A percentile compares a stretch with the other conserved stretches of the same genome.
Conservation (phyloP, 2,888 invertebrate species). For the Oxytorus armatus region DNA sequence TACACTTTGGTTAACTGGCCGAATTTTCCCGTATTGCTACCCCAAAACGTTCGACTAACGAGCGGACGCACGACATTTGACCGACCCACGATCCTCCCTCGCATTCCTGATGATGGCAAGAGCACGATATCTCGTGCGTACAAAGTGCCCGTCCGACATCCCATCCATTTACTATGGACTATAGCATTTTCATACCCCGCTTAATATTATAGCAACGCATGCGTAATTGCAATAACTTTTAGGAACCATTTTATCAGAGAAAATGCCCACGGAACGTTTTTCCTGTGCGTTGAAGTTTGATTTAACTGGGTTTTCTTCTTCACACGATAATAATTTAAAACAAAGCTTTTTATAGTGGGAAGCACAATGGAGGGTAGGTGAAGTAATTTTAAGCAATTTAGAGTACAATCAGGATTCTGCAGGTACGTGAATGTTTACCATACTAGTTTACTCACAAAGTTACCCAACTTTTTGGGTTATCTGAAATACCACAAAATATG, state of each 20-base stretch:
- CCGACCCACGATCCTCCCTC: conserved; percentile 62
- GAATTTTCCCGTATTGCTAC: conserved; percentile 76
- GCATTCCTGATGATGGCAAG: conserved; percentile 63
- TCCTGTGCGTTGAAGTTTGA: background rate
- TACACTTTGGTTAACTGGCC: conserved; percentile 79
- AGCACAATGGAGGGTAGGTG: too few relatives aligned
- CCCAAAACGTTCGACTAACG: conserved; percentile 78
- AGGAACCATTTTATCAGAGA: background rate
- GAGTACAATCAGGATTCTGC: too few relatives aligned
- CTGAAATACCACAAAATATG: too few relatives aligned
- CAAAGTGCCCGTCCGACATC: conserved; percentile 33
- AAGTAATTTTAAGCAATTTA: too few relatives aligned
- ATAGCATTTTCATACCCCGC: conserved; percentile 16
- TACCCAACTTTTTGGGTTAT: too few relatives aligned
- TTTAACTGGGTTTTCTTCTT: too few relatives aligned
- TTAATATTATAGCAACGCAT: conserved; percentile 27
- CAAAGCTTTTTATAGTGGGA: too few relatives aligned
- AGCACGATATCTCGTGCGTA: conserved; percentile 59
- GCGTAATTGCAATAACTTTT: background rate
- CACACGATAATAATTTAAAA: too few relatives aligned
- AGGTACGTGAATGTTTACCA: too few relatives aligned
- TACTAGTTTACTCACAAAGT: too few relatives aligned
- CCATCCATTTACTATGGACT: conserved; percentile 41
- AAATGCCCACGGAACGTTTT: conserved; percentile 20
- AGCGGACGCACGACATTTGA: conserved; percentile 74